Evolutionary conservation across 2,113 vertebrate genomes (phyloP).

Genomic region (Pithys albifrons): DNA sequence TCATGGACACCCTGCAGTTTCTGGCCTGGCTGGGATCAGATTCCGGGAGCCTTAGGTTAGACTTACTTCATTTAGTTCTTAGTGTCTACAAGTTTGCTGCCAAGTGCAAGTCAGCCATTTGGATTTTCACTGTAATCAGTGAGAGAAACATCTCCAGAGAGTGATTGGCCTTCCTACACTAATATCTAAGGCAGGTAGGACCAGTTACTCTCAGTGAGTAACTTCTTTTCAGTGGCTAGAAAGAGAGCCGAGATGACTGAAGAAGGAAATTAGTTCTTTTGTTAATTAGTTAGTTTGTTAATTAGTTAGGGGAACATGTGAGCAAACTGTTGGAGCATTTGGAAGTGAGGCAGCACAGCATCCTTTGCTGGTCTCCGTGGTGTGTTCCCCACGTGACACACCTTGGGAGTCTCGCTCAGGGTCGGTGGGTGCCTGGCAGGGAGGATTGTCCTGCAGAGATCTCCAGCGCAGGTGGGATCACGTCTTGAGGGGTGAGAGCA

Average conservation of each 20-base stretch:
- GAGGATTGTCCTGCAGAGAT: background rate
- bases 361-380: background rate
- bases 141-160: background rate
- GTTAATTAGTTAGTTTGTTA: background rate
- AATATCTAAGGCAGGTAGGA: background rate
- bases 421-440: background rate
- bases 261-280: background rate
- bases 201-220: background rate
- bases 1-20: accelerated
- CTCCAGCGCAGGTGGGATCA: background rate
- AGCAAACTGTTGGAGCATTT: background rate
- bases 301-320: background rate
- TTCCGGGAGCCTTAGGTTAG: background rate
- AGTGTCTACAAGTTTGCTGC: background rate
- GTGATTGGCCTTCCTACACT: background rate
- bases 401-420: background rate
- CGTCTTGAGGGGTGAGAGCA: background rate
- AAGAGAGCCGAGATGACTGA: background rate
- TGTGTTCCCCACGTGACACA: background rate
- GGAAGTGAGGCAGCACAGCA: background rate
- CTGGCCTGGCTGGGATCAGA: background rate
- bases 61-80: background rate
- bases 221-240: background rate
- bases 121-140: background rate
- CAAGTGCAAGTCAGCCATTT: background rate